phyloP scores from a whole-genome alignment of 2,797 vertebrate species.

The Rhinatrema bivittatum region DNA sequence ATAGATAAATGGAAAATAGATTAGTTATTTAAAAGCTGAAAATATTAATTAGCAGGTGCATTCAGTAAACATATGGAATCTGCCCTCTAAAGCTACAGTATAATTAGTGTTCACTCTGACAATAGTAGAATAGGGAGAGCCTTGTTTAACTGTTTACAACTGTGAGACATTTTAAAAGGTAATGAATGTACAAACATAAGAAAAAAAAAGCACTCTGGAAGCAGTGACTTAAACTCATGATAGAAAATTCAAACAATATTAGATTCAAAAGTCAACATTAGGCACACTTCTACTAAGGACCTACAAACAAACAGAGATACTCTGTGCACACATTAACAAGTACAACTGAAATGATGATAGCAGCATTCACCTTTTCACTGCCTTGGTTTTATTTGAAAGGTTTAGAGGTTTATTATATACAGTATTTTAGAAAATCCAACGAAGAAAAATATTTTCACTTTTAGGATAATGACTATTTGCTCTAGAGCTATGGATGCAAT shows the following conservation, averaged over 20 bases:
- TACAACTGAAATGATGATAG: constrained; percentile 56
- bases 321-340: constrained; percentile 81
- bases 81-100: background rate
- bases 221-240: constrained; percentile 66
- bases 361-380: constrained; percentile 63
- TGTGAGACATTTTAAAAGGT: constrained; percentile 44
- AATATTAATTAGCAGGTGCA: constrained; percentile 1
- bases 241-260: constrained; percentile 97
- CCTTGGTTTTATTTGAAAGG: background rate
- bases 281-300: constrained; percentile 85
- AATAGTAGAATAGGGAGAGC: constrained; percentile 17
- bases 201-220: constrained; percentile 66
- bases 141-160: constrained; percentile 33
- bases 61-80: background rate
- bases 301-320: constrained; percentile 92
- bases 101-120: constrained; percentile 20
- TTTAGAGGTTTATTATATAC: constrained; percentile 12
- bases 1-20: background rate
- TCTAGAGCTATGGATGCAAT: no score
- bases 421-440: constrained; percentile 18
- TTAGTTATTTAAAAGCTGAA: background rate
- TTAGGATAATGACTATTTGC: background rate
- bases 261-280: constrained; percentile 85
- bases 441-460: background rate
- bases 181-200: constrained; percentile 70